Evolutionary conservation across 1,140 invertebrate species (phyloP).

Genomic region (Tetramorium simillimum): DNA sequence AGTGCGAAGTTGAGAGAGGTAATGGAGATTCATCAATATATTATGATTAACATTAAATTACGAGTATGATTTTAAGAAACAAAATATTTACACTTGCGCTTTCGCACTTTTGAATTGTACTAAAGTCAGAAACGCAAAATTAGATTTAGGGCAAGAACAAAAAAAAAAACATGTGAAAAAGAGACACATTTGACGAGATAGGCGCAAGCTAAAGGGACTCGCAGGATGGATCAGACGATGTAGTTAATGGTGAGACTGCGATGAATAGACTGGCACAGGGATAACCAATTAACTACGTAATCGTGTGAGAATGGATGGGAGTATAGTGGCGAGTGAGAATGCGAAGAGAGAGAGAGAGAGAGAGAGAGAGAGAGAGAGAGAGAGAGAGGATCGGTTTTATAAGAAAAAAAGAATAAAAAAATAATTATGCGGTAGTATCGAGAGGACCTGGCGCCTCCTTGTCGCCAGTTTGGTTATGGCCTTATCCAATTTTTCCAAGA

Average conservation of each 20-base stretch:
- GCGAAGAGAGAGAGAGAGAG: conserved; percentile 58
- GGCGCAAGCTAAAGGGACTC: conserved; percentile 60
- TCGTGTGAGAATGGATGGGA: conserved; percentile 72
- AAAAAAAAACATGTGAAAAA: conserved; percentile 38
- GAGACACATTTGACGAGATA: conserved; percentile 58
- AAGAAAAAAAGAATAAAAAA: conserved; percentile 76
- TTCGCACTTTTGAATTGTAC: conserved; percentile 75
- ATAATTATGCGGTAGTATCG: conserved; percentile 78
- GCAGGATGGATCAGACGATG: conserved; percentile 60
- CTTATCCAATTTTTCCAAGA: conserved; percentile 86
- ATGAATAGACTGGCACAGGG: conserved; percentile 54
- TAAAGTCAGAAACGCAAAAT: conserved; percentile 64
- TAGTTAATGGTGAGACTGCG: conserved; percentile 73
- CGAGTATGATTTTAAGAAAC: conserved; percentile 71
- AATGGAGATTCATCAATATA: conserved; percentile 70
- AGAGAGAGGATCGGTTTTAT: conserved; percentile 78
- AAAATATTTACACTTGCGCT: conserved; percentile 72
- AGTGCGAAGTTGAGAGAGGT: conserved; percentile 67
- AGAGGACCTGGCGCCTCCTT: conserved; percentile 82
- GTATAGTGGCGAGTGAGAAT: conserved; percentile 72
- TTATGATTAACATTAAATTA: conserved; percentile 74
- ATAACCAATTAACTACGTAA: conserved; percentile 72
- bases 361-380: conserved; percentile 49
- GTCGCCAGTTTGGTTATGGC: conserved; percentile 85
- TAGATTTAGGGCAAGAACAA: conserved; percentile 52